A percentile compares a stretch with the other conserved stretches of the same genome.
Evolutionary conservation across 2,888 invertebrate genomes (phyloP).

Genomic region (Drosophila engyochracea): DNA sequence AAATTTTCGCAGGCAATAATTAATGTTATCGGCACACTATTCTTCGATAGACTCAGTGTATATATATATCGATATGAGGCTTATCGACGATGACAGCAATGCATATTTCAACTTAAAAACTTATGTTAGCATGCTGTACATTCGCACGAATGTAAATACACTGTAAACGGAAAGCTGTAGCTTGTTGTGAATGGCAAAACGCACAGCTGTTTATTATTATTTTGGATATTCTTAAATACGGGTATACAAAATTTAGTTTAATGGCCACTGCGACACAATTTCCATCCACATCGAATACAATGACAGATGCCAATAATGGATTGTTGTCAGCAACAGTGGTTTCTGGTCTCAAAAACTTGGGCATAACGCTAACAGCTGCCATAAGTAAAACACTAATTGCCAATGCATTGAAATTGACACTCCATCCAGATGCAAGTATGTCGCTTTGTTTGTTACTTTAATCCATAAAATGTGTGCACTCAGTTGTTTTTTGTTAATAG

Average conservation of each 20-base stretch:
- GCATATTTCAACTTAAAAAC: neutral
- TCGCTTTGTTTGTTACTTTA: neutral
- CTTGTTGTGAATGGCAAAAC: constrained; percentile 34
- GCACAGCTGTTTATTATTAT: constrained; percentile 40
- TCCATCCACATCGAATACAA: constrained; percentile 4
- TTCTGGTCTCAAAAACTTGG: constrained; percentile 82
- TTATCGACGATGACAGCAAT: neutral
- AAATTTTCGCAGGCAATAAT: neutral
- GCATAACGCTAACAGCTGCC: constrained; percentile 73
- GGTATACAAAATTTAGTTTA: constrained; percentile 12
- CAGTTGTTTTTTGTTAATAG: constrained; percentile 49
- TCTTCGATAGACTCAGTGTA: neutral
- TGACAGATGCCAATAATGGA: constrained; percentile 22
- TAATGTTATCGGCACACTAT: neutral
- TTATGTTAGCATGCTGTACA: neutral
- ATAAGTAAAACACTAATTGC: constrained; percentile 82
- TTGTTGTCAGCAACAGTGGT: constrained; percentile 79
- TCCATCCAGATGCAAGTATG: constrained; percentile 84
- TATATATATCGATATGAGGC: neutral
- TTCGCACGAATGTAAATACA: neutral
- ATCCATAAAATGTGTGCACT: neutral
- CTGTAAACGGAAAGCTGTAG: neutral
- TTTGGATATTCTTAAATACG: constrained; percentile 10
- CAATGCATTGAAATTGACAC: constrained; percentile 83
- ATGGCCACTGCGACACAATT: constrained; percentile 45